These are phyloP conservation scores for Botrylloides violaceus DNA, from an alignment of 23 tunicate species.

Conservation along the genomic window DNA sequence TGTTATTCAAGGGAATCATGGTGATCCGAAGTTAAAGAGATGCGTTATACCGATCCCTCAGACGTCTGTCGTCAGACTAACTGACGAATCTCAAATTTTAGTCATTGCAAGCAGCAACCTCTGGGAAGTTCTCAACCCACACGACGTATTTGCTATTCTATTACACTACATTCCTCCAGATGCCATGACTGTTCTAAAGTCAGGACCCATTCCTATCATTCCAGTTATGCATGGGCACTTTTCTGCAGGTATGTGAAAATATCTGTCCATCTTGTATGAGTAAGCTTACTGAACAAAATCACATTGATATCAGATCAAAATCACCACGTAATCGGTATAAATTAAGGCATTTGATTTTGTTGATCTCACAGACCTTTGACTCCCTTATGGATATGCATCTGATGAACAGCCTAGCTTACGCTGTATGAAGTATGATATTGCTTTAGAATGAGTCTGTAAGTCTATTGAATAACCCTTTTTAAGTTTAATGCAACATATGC, in stretches of 20 bases:
- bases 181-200: neutral
- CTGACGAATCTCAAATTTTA: slow-evolving; percentile 35
- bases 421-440: no score
- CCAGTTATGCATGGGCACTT: slow-evolving; percentile 10
- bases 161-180: slow-evolving; percentile 20
- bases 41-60: slow-evolving; percentile 44
- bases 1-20: slow-evolving; percentile 45
- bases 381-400: no score
- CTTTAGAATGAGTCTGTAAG: no score
- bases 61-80: slow-evolving; percentile 31
- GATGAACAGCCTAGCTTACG: no score
- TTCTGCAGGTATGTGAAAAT: neutral
- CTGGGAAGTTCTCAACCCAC: slow-evolving; percentile 39
- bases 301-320: no score
- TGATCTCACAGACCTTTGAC: no score
- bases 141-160: slow-evolving; percentile 33
- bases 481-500: no score
- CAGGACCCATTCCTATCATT: slow-evolving; percentile 7
- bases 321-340: no score
- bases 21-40: slow-evolving; percentile 34
- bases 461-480: no score
- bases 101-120: slow-evolving; percentile 66
- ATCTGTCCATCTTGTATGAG: no score
- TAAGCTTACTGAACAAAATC: no score
- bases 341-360: no score